Evolutionary conservation across 2,888 invertebrate genomes (phyloP).

Genomic region (Labia minor): DNA sequence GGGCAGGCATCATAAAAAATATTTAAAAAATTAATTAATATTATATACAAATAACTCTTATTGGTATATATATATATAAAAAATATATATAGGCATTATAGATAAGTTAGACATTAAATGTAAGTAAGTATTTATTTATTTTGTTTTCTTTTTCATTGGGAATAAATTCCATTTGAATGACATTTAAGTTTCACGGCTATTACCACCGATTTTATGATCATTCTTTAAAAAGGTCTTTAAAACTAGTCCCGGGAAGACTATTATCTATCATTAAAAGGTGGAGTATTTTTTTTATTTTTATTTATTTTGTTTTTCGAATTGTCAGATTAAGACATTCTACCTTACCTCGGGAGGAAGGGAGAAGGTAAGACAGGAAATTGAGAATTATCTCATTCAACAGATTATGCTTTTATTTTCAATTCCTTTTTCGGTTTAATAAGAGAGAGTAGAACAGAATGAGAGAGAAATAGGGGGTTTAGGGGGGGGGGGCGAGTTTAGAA

Average conservation of each 20-base stretch:
- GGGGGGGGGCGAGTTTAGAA: no score
- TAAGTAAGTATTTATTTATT: no score
- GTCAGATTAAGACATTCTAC: not conserved
- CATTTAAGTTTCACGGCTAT: not conserved
- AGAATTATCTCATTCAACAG: slow-evolving; percentile 6
- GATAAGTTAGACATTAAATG: no score
- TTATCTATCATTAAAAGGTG: slow-evolving; percentile 9
- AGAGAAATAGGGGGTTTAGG: no score
- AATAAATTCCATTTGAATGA: not conserved
- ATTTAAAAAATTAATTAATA: no score
- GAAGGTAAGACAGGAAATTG: not conserved
- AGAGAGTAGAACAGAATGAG: not conserved
- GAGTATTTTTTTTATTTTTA: not conserved
- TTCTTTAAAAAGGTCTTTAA: slow-evolving; percentile 13
- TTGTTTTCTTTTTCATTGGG: not conserved
- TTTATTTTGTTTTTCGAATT: not conserved
- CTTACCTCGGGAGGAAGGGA: no score
- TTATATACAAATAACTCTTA: no score
- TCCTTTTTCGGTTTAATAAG: slow-evolving; percentile 3
- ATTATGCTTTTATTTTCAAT: slow-evolving; percentile 5
- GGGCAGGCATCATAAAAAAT: no score
- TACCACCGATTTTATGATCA: not conserved
- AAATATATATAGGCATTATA: no score
- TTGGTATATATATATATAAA: no score
- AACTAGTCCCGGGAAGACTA: not conserved